Base-by-base conservation (phyloP, 2,888 invertebrate species). In the Prenolepis imparis region DNA sequence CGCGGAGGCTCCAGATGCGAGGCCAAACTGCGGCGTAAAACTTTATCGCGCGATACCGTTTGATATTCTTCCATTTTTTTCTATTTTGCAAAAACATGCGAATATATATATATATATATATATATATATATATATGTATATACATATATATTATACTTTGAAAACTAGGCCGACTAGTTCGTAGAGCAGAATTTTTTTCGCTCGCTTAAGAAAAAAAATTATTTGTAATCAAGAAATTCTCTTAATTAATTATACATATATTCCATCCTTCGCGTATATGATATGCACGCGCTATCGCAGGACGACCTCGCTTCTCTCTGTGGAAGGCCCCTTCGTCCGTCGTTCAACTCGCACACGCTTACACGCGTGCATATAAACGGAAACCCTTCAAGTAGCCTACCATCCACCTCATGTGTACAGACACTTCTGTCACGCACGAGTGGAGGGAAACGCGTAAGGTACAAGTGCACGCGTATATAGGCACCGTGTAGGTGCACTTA, bases 301-400 rank as follows among this genome's bases (percentile, higher is more conserved):
- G 72, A 80, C 78, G 44, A 80, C 72, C 78, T 80, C 78, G 78
- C 55, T 57, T 24, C 78, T 24, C 78, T 44, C 59, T 24, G 44
- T 18, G 44, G 82, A 55, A 41, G 24, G 52, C 77, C 63, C 39
- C 44, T 52, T 52, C 80, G 39, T 28, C 44, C n/a, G n/a, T 70
- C 55, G 48, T 48, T 52, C 48, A 12, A 61, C 81, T 82, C 88
- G 72, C 87, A 78, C 82, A 77, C 87, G 87, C 86, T 83, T 92
- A 92, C 92, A 91, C 91, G 92, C 91, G 92, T 92, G 93, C 93
- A 92, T 93, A 93, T 93, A 94, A 88, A 94, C 93, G 93, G 94
- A 94, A 94, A 92, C 93, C 94, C 94, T 93, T 93, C 93, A 94
- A 94, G 93, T 93, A 93, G 91, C 92, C 92, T 86, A 73, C 86